Conservation (phyloP, 2,888 invertebrate species). For the Resseliella maxima region DNA sequence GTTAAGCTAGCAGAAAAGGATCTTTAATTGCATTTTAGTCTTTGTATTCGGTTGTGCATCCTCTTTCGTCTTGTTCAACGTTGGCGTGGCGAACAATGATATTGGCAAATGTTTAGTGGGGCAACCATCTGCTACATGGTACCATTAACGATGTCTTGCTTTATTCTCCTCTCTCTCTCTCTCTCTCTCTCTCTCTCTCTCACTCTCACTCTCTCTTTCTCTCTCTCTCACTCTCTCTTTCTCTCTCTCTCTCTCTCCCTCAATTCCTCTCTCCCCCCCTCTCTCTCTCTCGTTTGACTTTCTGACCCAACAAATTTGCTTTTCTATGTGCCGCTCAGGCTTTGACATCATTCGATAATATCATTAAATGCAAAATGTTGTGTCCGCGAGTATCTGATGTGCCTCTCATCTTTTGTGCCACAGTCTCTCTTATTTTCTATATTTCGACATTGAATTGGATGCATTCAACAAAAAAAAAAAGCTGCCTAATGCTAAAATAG, state of each 20-base stretch:
- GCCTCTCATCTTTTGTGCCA: not conserved
- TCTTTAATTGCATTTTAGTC: conserved; percentile 15
- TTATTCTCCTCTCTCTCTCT: not conserved
- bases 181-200: not conserved
- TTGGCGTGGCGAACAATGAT: not conserved
- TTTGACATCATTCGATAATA: conserved; percentile 35
- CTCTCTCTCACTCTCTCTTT: not conserved
- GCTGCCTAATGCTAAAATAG: no score
- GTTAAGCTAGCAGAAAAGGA: not conserved
- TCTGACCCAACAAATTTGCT: not conserved
- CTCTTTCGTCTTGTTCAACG: conserved; percentile 1
- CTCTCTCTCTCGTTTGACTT: not conserved
- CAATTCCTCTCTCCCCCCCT: not conserved
- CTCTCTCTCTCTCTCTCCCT: no score
- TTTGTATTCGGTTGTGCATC: conserved; percentile 22
- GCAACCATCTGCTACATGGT: conserved; percentile 44
- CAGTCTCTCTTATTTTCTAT: not conserved
- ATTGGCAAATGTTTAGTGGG: not conserved
- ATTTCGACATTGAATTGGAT: not conserved
- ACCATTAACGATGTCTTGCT: not conserved
- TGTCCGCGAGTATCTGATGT: not conserved
- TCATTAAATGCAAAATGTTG: conserved; percentile 27
- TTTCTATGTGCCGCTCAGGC: not conserved
- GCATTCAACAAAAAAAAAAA: not conserved
- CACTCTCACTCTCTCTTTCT: not conserved